Base-by-base conservation (phyloP, 2,113 vertebrate species). In the Vulpes ferrilata region DNA sequence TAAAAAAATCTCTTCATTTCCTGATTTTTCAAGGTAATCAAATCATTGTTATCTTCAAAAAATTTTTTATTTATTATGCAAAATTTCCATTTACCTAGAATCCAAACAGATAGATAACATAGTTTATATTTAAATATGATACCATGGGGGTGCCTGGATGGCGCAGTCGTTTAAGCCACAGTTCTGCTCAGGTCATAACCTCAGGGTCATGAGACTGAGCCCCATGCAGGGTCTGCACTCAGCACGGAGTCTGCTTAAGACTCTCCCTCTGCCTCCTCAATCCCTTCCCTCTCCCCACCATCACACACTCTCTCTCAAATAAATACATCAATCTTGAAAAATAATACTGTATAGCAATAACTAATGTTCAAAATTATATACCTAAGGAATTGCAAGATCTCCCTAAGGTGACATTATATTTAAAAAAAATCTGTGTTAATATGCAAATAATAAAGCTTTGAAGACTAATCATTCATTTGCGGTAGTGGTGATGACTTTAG, bases 341-440 rank as follows among this genome's bases (percentile, higher is more conserved):
- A 71, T 43, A 93, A 86, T 86, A 65, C 3, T 67, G 11, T 30
- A 79, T 0, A 67, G 7, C 22, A 48, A 57, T 80, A 93, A 93
- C 11, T 65, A 15, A 82, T 67, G 32, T 38, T 87, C 38, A 89
- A 73, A 92, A 55, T 69, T 59, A 76, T 57, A 22, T 74, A 20
- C n/a, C 22, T 62, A 94, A 60, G 9, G n/a, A 92, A 84, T 1
- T 88, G 2, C 13, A 97, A 73, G 30, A 95, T 51, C 48, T 96
- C 38, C 30, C 64, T 80, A 97, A 87, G 73, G 76, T 82, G 69
- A 62, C 35, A 93, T 74, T 85, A 93, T 30, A 53, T 65, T 95
- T 35, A 98, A 78, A 87, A 90, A 98, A 78, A 87, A 90, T 55
- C 82, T 11, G 32, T 93, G 15, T 91, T 82, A 96, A n/a, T 96